These are phyloP conservation scores for Acanthaster planci DNA, from an alignment of 35 echinoderm and acorn worm species.

Conservation along the genomic window DNA sequence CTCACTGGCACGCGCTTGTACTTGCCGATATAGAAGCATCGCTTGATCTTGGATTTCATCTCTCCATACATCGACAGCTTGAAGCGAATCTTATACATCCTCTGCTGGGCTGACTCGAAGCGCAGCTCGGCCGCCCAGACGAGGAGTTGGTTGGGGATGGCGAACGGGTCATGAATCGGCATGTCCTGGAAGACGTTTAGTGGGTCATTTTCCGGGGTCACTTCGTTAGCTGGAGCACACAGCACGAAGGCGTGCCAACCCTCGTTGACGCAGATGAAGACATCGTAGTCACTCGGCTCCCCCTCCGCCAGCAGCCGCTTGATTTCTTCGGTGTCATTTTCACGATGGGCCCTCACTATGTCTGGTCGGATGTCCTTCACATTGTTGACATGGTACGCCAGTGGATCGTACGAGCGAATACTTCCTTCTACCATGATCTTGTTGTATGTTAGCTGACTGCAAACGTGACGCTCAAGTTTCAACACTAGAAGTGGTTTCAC, in stretches of 20 bases:
- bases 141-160: conserved; percentile 25
- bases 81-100: conserved; percentile 47
- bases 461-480: too few relatives aligned
- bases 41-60: conserved; percentile 30
- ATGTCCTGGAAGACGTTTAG: conserved; percentile 12
- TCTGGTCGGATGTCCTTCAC: conserved; percentile 40
- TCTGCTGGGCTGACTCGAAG: conserved; percentile 41
- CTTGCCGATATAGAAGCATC: conserved; percentile 34
- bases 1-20: conserved; percentile 34
- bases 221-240: conserved; percentile 25
- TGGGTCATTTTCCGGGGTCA: background rate
- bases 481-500: too few relatives aligned
- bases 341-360: conserved; percentile 28
- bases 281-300: conserved; percentile 29
- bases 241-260: conserved; percentile 61
- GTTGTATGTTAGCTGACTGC: too few relatives aligned
- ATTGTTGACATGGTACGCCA: conserved; percentile 70
- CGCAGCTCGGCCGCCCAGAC: conserved; percentile 41
- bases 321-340: conserved; percentile 1
- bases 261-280: conserved; percentile 40
- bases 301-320: conserved; percentile 38
- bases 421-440: conserved; percentile 45
- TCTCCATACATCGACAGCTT: conserved; percentile 19
- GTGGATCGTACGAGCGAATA: conserved; percentile 41
- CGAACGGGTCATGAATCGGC: conserved; percentile 18